Evolutionary conservation across 2,888 invertebrate species (phyloP).

Genomic region (Sinopyrophorus schimmeli): DNA sequence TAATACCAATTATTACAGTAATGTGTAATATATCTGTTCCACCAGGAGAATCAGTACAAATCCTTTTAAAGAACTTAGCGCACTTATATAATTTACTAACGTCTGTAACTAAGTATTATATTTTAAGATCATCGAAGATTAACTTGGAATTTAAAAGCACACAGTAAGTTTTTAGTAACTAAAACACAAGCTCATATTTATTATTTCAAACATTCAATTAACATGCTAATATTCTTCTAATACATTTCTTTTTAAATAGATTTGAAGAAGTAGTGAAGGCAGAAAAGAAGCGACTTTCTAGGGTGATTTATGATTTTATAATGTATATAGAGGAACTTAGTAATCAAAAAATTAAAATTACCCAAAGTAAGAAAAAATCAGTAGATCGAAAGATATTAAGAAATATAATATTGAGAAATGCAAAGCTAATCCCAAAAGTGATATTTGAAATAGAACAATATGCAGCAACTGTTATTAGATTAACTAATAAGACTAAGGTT

Average conservation of each 20-base stretch:
- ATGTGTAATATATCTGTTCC: conserved; percentile 59
- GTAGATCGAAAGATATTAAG: conserved; percentile 47
- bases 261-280: conserved; percentile 62
- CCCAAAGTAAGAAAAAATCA: conserved; percentile 45
- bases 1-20: conserved; percentile 58
- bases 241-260: too few relatives aligned
- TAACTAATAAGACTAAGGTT: conserved; percentile 65
- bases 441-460: conserved; percentile 69
- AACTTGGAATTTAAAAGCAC: conserved; percentile 59
- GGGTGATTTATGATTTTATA: conserved; percentile 62
- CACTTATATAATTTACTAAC: conserved; percentile 60
- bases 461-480: conserved; percentile 60
- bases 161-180: conserved; percentile 48
- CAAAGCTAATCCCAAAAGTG: conserved; percentile 66
- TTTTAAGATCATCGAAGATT: conserved; percentile 54
- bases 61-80: conserved; percentile 60
- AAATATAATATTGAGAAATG: conserved; percentile 63
- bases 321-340: conserved; percentile 61
- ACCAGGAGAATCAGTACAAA: conserved; percentile 60
- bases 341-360: conserved; percentile 43
- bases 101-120: conserved; percentile 64
- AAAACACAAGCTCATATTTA: neutral
- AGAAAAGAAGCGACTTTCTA: conserved; percentile 63
- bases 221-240: too few relatives aligned
- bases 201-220: too few relatives aligned